Evolutionary conservation across 1,140 invertebrate genomes (phyloP).

Genomic region (Tetragnatha versicolor): DNA sequence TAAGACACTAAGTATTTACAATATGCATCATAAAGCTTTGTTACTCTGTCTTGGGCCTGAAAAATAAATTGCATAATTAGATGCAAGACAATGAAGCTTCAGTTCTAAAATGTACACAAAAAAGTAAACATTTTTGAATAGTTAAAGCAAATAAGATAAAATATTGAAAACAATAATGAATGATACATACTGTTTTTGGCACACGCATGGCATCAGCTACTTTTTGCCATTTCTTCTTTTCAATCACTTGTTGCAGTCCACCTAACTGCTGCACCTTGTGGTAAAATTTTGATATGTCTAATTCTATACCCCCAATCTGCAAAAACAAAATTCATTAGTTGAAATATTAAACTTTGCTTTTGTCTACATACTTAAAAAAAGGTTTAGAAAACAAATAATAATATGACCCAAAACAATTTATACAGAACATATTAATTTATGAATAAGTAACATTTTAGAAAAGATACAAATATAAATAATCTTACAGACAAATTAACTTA

Average conservation of each 20-base stretch:
- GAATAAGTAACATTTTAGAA: conserved; percentile 6
- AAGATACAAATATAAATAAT: background rate
- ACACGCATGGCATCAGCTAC: conserved; percentile 89
- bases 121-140: background rate
- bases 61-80: conserved; percentile 12
- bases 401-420: too few relatives aligned
- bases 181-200: conserved; percentile 71
- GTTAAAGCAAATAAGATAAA: background rate
- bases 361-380: background rate
- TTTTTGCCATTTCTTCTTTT: conserved; percentile 88
- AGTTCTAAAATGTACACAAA: too few relatives aligned
- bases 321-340: background rate
- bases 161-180: background rate
- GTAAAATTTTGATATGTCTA: conserved; percentile 86
- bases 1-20: conserved; percentile 93
- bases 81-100: too few relatives aligned
- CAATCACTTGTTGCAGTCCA: conserved; percentile 86
- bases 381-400: too few relatives aligned
- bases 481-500: conserved; percentile 33
- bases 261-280: conserved; percentile 84
- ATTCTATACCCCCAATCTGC: conserved; percentile 84
- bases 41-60: conserved; percentile 78
- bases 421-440: too few relatives aligned
- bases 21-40: conserved; percentile 89
- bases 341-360: background rate